Evolutionary conservation across 2,113 vertebrate genomes (phyloP).

Genomic region (Eretmodus cyanostictus): DNA sequence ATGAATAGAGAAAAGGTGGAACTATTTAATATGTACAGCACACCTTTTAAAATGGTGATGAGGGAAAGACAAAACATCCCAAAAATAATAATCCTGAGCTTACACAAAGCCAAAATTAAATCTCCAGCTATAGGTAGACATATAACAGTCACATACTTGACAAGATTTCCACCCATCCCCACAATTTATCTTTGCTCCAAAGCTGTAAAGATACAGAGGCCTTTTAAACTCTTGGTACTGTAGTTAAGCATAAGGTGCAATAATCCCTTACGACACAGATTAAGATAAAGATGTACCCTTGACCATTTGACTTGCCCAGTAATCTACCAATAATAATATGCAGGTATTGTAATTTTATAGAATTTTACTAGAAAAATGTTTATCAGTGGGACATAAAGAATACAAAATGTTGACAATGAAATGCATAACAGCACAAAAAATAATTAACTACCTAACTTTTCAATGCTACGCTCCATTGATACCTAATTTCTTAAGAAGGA

Average conservation of each 20-base stretch:
- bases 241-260: background rate
- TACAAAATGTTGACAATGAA: background rate
- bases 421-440: background rate
- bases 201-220: background rate
- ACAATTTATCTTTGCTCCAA: background rate
- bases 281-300: background rate
- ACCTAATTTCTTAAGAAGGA: background rate
- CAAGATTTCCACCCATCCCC: background rate
- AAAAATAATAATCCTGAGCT: background rate
- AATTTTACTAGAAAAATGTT: background rate
- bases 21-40: background rate
- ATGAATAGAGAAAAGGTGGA: background rate
- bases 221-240: constrained; percentile 26
- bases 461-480: background rate
- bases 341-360: background rate
- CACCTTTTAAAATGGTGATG: background rate
- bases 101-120: background rate
- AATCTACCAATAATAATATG: background rate
- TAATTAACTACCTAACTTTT: background rate
- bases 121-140: background rate
- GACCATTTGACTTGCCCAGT: background rate
- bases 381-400: background rate
- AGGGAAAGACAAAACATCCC: background rate
- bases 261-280: background rate
- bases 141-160: background rate